Base-by-base conservation (phyloP, 2,888 invertebrate species). In the Drosophila prostipennis region DNA sequence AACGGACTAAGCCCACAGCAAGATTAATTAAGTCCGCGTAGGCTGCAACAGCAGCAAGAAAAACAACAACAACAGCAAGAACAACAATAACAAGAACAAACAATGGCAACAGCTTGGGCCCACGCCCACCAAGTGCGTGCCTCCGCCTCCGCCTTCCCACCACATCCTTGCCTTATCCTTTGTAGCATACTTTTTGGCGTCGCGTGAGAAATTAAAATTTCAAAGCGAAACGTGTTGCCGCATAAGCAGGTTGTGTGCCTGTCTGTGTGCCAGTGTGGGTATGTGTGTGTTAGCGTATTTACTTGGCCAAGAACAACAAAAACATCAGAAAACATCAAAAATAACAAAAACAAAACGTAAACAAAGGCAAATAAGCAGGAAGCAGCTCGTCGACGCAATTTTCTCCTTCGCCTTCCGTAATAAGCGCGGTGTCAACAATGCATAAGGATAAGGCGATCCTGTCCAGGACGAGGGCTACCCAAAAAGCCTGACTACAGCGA, bases 161-260 rank as follows among this genome's bases (percentile, higher is more conserved):
- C 14, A 39, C 26, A 63, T 63, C 61, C 61, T 48, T 61, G 48
- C 39, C 60, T 57, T 63, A 63, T 58, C 45, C 71, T 51, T 59
- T 55, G 64, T 53, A 65, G 69, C 85, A 67, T 76, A 82, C 86
- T 85, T 87, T 82, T 68, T 56, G 65, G 86, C 87, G 78, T 69
- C 80, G 86, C 78, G 82, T 69, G 82, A 87, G 75, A 81, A 83
- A 83, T 83, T 87, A 82, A 87, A 87, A 83, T 87, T 83, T 87
- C 87, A 82, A 76, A 77, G 82, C 85, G 63, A 72, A 72, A 75
- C 72, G 55, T 77, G 79, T 58, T 77, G 72, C 54, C 51, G 48
- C 69, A 65, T 72, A 65, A 57, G 68, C 42, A 54, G 51, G 51
- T 48, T 64, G 34, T 63, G 37, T 26, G 60, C 48, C 37, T 16